A percentile compares a stretch with the other conserved stretches of the same genome.
phyloP scores from a whole-genome alignment of 2,888 invertebrate species.

The Chalcis sispes region DNA sequence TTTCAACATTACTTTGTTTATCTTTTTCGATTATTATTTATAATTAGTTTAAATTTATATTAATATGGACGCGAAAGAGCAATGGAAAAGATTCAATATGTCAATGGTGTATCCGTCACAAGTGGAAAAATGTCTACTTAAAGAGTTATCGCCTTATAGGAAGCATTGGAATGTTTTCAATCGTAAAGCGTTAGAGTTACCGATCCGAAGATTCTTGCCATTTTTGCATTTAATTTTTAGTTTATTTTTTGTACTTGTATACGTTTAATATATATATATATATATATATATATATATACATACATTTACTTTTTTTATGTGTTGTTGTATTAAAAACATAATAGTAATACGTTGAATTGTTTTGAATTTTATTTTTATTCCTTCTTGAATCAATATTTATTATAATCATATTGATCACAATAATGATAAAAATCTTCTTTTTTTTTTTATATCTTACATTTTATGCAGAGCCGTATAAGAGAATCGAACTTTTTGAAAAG shows the following conservation, averaged over 20 bases:
- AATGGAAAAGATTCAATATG: neutral
- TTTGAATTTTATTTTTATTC: conserved; percentile 35
- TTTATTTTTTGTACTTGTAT: conserved; percentile 33
- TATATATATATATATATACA: conserved; percentile 34
- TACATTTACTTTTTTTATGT: conserved; percentile 45
- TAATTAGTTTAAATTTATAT: neutral
- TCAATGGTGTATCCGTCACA: conserved; percentile 13
- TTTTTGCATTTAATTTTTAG: conserved; percentile 35
- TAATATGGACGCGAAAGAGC: neutral
- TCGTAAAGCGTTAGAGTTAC: conserved; percentile 25
- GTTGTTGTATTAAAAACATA: conserved; percentile 47
- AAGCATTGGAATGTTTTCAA: conserved; percentile 34
- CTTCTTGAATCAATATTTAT: conserved; percentile 1
- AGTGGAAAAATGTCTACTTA: conserved; percentile 35
- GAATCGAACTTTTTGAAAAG: conserved; percentile 50
- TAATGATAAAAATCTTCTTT: too few species aligned
- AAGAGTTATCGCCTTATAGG: neutral
- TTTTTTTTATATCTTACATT: too few species aligned
- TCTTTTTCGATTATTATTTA: conserved; percentile 7
- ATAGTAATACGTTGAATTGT: conserved; percentile 36
- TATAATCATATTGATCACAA: neutral
- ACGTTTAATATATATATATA: neutral
- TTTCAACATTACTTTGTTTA: too few species aligned
- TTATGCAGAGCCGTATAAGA: neutral
- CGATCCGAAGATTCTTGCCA: conserved; percentile 36